phyloP scores from a whole-genome alignment of 2,797 vertebrate genomes.

The Odontamblyopus rebecca region DNA sequence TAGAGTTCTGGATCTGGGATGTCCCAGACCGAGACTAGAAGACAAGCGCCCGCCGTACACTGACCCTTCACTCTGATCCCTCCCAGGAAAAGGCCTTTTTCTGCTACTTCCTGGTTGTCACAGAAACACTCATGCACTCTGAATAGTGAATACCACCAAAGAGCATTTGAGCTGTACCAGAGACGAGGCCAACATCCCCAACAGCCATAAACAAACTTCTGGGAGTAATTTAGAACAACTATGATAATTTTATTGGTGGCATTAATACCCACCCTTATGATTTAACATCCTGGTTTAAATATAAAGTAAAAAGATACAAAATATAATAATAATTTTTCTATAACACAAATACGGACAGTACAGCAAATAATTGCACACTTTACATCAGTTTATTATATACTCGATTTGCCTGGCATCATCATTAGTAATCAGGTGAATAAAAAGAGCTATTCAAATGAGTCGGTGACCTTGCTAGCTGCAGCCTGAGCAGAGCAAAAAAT shows the following conservation, averaged over 20 bases:
- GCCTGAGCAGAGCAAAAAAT: background rate
- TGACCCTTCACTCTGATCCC: slow-evolving; percentile 55
- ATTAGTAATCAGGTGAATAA: background rate
- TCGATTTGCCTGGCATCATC: background rate
- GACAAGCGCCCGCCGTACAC: slow-evolving; percentile 27
- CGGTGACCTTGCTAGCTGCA: background rate
- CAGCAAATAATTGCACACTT: too few species aligned
- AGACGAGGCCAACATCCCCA: slow-evolving; percentile 24
- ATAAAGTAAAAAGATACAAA: background rate
- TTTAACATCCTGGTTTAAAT: too few species aligned
- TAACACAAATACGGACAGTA: too few species aligned
- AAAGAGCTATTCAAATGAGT: background rate
- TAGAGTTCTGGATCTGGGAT: background rate
- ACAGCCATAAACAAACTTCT: slow-evolving; percentile 5
- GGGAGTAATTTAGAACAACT: too few species aligned
- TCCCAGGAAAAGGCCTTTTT: slow-evolving; percentile 63
- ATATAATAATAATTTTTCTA: background rate
- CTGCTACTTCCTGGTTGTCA: slow-evolving; percentile 67
- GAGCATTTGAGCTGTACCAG: slow-evolving; percentile 27
- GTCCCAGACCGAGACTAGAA: slow-evolving; percentile 5
- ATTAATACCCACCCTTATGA: too few species aligned
- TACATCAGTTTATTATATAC: background rate
- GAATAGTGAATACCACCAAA: slow-evolving; percentile 54
- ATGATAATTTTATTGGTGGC: too few species aligned
- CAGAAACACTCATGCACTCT: slow-evolving; percentile 55